A percentile compares a stretch with the other conserved stretches of the same genome.
These are phyloP conservation scores for Albula glossodonta DNA, from an alignment of 2,113 vertebrate genomes.

Conservation along the genomic window DNA sequence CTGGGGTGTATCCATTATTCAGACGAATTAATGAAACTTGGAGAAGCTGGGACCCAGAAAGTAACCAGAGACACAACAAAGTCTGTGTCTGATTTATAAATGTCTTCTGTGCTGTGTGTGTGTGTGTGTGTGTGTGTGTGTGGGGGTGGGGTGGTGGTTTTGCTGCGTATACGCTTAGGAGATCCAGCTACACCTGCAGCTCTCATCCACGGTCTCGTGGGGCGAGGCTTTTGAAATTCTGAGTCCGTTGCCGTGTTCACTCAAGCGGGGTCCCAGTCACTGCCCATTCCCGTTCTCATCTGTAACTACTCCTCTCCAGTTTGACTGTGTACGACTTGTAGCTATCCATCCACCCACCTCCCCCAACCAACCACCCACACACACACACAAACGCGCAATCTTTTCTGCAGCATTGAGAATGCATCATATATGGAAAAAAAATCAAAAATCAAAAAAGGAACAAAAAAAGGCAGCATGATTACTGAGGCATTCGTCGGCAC, in stretches of 20 bases:
- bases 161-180: not conserved
- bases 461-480: constrained; percentile 49
- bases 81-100: constrained; percentile 38
- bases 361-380: no score
- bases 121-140: not conserved
- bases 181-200: not conserved
- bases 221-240: constrained; percentile 17
- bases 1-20: constrained; percentile 44
- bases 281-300: constrained; percentile 63
- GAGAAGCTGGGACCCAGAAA: constrained; percentile 32
- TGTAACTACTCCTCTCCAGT: constrained; percentile 52
- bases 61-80: constrained; percentile 29
- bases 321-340: constrained; percentile 47
- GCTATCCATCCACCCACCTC: constrained; percentile 44
- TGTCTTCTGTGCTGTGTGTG: not conserved
- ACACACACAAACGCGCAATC: constrained; percentile 33
- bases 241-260: constrained; percentile 40
- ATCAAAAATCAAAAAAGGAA: no score
- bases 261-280: constrained; percentile 54
- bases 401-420: constrained; percentile 47
- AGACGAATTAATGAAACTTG: constrained; percentile 49
- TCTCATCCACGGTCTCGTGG: not conserved
- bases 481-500: constrained; percentile 21
- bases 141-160: not conserved
- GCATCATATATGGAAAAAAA: constrained; percentile 34